Base-by-base conservation (phyloP, 2,797 vertebrate species). In the Acipenser oxyrinchus region DNA sequence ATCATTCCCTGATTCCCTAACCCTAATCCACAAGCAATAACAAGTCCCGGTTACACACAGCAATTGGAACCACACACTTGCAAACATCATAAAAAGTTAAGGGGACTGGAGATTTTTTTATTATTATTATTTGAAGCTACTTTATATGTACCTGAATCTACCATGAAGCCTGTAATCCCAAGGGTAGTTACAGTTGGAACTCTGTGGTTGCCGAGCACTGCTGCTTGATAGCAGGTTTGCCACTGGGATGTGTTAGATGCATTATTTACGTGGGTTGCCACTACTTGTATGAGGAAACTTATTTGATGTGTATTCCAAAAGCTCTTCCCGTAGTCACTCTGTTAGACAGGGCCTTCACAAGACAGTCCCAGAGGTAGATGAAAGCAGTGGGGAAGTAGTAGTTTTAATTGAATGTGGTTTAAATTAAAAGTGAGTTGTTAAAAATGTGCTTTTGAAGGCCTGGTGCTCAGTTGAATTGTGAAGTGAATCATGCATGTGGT, bases 171-270 rank as follows among this genome's bases (percentile, higher is more conserved):
- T n/a, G 12, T 11, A 13, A 13, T 58, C 79, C 82, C 78, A 62
- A 73, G 78, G 81, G 83, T 78, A 79, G 57, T 69, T 74, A 77
- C 68, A 63, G 75, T 66, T 66, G 18, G 23, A 67, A 78, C 74
- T 72, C 82, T 77, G 50, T 70, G 71, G 77, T 73, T 77, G 84
- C 83, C 59, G 12, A 65, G 58, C 73, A 62, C 68, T 74, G 79
- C 82, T 74, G 49, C 71, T 68, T 61, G 68, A 65, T 60, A 71
- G 63, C 48, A 59, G 9, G 12, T 70, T 50, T 64, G 51, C 18
- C 55, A 51, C 74, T 71, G 68, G 72, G 72, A 69, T 37, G 23
- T 37, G 23, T 37, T 37, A 69, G 70, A 66, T 76, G 72, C 71
- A 75, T 76, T 78, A 75, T 74, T 77, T 62, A 75, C 70, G 71